Evolutionary conservation across 1,140 invertebrate species (phyloP).

Genomic region (Marisa cornuarietis): DNA sequence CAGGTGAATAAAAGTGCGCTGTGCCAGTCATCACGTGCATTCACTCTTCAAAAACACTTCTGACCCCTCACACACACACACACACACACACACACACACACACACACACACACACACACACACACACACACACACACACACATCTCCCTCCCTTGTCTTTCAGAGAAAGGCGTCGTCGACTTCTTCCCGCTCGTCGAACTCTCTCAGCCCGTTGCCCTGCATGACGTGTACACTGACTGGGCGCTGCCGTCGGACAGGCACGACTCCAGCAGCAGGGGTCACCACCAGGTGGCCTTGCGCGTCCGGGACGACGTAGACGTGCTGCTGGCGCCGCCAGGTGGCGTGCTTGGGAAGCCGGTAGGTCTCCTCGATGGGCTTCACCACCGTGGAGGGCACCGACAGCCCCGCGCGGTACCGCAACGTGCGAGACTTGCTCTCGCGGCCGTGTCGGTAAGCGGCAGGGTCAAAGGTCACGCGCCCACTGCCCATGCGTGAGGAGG

Average conservation of each 20-base stretch:
- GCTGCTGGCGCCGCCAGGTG: neutral
- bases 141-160: neutral
- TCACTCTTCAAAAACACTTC: too few relatives aligned
- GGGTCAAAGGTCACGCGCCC: constrained; percentile 16
- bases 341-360: constrained; percentile 17
- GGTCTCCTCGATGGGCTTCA: constrained; percentile 32
- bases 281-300: neutral
- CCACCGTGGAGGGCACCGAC: constrained; percentile 19
- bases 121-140: too few relatives aligned
- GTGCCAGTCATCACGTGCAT: too few relatives aligned
- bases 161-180: constrained; percentile 5
- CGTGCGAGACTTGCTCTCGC: constrained; percentile 1
- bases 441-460: neutral
- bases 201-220: constrained; percentile 12
- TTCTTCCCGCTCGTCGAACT: neutral
- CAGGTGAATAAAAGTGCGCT: too few relatives aligned
- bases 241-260: neutral
- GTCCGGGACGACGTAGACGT: neutral
- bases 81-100: too few relatives aligned
- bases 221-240: constrained; percentile 17
- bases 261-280: neutral
- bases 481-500: neutral
- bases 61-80: too few relatives aligned
- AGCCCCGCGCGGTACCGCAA: neutral
- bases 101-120: too few relatives aligned